Conservation (phyloP, 2,797 vertebrate species). For the Tympanoctomys barrerae region DNA sequence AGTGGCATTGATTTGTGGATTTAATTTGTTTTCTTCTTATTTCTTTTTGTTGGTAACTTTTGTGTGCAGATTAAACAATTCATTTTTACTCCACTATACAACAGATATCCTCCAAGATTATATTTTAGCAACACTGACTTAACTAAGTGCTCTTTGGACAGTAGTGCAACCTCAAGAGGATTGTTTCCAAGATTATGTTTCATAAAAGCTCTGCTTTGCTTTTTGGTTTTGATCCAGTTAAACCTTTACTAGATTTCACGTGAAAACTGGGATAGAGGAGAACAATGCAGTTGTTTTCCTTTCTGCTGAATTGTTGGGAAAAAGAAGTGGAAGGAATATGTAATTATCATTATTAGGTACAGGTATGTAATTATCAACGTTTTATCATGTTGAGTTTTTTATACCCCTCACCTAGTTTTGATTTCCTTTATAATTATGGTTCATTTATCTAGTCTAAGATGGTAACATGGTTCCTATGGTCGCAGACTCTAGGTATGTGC, state of each 20-base stretch:
- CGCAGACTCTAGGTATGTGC: not conserved
- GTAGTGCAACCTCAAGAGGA: too few relatives aligned
- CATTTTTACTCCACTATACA: not conserved
- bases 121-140: too few relatives aligned
- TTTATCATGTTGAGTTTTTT: too few relatives aligned
- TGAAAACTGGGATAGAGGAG: not conserved
- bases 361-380: not conserved
- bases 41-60: not conserved
- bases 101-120: not conserved
- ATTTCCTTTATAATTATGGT: not conserved
- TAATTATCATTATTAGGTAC: not conserved
- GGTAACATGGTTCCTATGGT: not conserved
- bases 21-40: conserved; percentile 11
- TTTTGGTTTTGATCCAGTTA: not conserved
- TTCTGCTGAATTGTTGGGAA: not conserved
- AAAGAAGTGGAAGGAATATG: not conserved
- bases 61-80: not conserved
- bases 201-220: not conserved
- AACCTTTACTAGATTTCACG: not conserved
- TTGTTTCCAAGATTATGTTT: not conserved
- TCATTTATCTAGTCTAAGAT: not conserved
- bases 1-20: not conserved
- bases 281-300: not conserved
- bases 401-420: not conserved
- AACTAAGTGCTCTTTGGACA: too few relatives aligned